Evolutionary conservation across 1,140 invertebrate species (phyloP), one percentile per base, ranked within the genome.

Genomic region (Zaprionus taronus): DNA sequence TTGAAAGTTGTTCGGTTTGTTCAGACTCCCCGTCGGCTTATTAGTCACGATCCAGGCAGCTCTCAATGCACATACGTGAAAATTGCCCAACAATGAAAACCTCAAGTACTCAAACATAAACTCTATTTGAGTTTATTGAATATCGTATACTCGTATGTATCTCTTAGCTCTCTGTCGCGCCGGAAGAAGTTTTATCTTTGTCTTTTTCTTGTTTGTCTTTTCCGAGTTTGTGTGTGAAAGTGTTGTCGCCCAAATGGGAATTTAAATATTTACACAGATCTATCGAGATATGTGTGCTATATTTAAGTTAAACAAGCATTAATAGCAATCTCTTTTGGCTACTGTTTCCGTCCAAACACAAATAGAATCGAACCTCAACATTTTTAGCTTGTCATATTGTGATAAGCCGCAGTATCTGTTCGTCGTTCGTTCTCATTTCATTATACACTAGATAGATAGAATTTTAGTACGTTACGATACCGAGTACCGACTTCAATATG

Each of bases 201-300:
- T 63, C 12, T 64, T 34, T 62, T 4, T 57, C 17, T 80, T 83
- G 75, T 79, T 81, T 79, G 82, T 75, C 74, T 80, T 60, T 62
- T 31, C 60, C 15, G 5, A n/a, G 41, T 44, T 5, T n/a, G 44
- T 51, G 53, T 68, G 68, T 26, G 38, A 72, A 80, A 80, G 70
- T 84, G 77, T 68, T 41, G 51, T 81, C 55, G 74, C 60, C 47
- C 55, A 60, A 60, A 63, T 22, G 51, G 44, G 73, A 53, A 86
- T 87, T 89, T 80, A 86, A 86, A 86, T 89, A 86, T 86, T 86
- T 89, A 89, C 83, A 69, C 77, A 80, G 81, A 80, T 76, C 61
- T 49, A 73, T 24, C 67, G 74, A 83, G 80, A 89, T 60, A 12
- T 28, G 47, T 17, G 17, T 44, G 5, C 5, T 24, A 67, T 80